Base-by-base conservation (phyloP, 2,113 vertebrate species). In the Sinocyclocheilus rhinocerous region DNA sequence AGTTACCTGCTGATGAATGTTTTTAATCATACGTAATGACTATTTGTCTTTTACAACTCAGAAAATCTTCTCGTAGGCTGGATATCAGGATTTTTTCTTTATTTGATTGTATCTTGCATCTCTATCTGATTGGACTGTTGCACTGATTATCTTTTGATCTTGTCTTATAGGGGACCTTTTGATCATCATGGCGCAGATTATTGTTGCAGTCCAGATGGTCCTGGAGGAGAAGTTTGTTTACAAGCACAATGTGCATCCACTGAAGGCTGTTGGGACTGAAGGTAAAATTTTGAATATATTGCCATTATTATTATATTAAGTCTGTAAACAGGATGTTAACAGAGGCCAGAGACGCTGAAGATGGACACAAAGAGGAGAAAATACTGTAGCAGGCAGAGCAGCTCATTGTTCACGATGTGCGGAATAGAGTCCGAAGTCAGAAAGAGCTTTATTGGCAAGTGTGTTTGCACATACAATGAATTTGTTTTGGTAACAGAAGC, bases 151-250 rank as follows among this genome's bases (percentile, higher is more conserved):
- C 61, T 29, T 0, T 8, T 89, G 16, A 85, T 13, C 78, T 89
- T 52, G 85, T 57, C 48, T 39, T 76, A 11, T 89, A 99, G 97
- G 97, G 11, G 97, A 99, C 91, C 94, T 98, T 50, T 92, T 98
- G 81, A 98, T 98, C 93, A 91, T 99, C 93, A 96, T 97, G 95
- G 97, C 97, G 6, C 97, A 98, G 91, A 90, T 98, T 80, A 95
- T 99, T 0, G 95, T 95, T 0, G 91, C 97, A 13, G 95, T 98
- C 82, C 97, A 98, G 91, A 98, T 99, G 97, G 97, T 98, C n/a
- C 94, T 99, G 33, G 97, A 99, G 85, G 97, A 99, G 89, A 99
- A 97, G 86, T 97, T 98, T 73, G 93, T 99, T 91, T 97, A 96
- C 92, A 97, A 95, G 84, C 97, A 98, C 3, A 95, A 97, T 0